phyloP scores from a whole-genome alignment of 92 coral and sea anemone genomes.

The Parazoanthus swiftii region DNA sequence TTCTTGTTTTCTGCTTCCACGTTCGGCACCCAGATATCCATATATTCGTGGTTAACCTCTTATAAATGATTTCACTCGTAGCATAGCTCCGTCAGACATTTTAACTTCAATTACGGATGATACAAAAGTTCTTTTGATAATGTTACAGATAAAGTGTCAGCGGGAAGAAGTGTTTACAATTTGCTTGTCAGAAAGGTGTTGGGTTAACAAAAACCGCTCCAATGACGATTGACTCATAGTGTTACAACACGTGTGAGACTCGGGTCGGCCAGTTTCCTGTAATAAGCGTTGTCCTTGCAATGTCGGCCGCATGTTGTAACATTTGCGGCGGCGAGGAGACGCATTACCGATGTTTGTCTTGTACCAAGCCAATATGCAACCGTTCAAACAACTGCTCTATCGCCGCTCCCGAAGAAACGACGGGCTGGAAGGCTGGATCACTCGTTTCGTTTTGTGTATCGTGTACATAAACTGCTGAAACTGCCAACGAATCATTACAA shows the following conservation, averaged over 20 bases:
- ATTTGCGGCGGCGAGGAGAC: conserved; percentile 37
- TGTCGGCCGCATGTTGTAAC: conserved; percentile 39
- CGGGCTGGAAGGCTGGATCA: conserved; percentile 42
- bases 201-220: conserved; percentile 39
- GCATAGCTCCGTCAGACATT: conserved; percentile 38
- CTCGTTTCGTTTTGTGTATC: conserved; percentile 42
- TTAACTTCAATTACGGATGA: conserved; percentile 34
- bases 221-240: conserved; percentile 9
- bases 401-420: conserved; percentile 41
- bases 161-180: conserved; percentile 22
- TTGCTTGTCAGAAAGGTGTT: conserved; percentile 45
- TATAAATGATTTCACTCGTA: conserved; percentile 48
- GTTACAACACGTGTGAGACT: conserved; percentile 15
- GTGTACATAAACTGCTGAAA: conserved; percentile 37
- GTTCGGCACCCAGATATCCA: conserved; percentile 49
- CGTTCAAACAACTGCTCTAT: conserved; percentile 47
- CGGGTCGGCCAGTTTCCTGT: conserved; percentile 9
- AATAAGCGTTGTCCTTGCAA: conserved; percentile 33
- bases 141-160: conserved; percentile 21
- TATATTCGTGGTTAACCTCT: conserved; percentile 48
- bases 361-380: conserved; percentile 36
- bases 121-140: conserved; percentile 16
- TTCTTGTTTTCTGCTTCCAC: conserved; percentile 39
- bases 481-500: conserved; percentile 4
- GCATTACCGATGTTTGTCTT: conserved; percentile 39